Conservation (phyloP, 2,888 invertebrate genomes). For the Antitype chi region DNA sequence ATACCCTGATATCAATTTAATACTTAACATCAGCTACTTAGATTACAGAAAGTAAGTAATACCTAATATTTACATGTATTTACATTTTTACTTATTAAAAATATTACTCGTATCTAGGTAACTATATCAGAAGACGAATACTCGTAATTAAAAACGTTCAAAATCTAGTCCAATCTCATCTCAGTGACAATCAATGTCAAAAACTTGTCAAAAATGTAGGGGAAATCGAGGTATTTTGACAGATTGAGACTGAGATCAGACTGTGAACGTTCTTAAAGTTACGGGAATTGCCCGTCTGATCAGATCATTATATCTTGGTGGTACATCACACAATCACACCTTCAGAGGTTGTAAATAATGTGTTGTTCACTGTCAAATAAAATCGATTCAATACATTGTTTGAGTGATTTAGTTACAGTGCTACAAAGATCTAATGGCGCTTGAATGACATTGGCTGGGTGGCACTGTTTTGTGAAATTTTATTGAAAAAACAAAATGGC, state of each 20-base stretch:
- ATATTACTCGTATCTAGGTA: conserved; percentile 9
- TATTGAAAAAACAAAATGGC: not conserved
- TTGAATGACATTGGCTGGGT: not conserved
- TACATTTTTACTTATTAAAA: conserved; percentile 71
- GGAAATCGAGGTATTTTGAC: no score
- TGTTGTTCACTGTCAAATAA: conserved; percentile 6
- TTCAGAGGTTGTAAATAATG: not conserved
- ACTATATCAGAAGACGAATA: not conserved
- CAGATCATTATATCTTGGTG: not conserved
- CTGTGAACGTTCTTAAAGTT: no score
- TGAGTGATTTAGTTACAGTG: not conserved
- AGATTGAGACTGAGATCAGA: no score
- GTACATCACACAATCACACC: not conserved
- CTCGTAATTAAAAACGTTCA: no score
- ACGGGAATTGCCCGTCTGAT: no score
- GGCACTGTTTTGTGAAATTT: not conserved
- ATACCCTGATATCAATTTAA: conserved; percentile 89
- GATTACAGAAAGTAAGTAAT: conserved; percentile 74
- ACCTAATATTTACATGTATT: conserved; percentile 81
- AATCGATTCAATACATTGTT: not conserved
- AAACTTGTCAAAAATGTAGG: no score
- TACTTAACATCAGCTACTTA: conserved; percentile 81
- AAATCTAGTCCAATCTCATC: no score
- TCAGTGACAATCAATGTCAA: no score
- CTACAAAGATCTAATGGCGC: not conserved